These are phyloP conservation scores for Metellina segmentata DNA, from an alignment of 2,888 invertebrate species.

Conservation along the genomic window DNA sequence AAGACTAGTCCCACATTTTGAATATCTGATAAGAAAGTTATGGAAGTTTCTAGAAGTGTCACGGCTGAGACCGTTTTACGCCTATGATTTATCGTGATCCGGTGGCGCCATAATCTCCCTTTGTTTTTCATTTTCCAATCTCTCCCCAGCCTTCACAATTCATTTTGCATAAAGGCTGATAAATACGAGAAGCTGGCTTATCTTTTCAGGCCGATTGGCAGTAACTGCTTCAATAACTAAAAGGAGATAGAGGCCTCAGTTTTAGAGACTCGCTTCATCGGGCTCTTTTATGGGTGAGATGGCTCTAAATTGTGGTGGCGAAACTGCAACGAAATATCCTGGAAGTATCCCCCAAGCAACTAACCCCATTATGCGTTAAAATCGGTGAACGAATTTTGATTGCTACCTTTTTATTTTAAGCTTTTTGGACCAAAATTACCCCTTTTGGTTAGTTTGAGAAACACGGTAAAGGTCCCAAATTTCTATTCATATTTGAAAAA, in stretches of 20 bases:
- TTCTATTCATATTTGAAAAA: too few relatives aligned
- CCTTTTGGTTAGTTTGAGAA: too few relatives aligned
- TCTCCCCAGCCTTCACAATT: constrained; percentile 4
- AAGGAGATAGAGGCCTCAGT: constrained; percentile 47
- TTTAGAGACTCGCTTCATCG: constrained; percentile 34
- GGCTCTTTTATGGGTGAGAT: constrained; percentile 38
- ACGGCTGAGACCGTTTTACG: constrained; percentile 15
- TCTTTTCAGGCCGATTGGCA: constrained; percentile 28
- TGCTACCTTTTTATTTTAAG: too few relatives aligned
- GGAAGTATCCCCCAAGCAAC: too few relatives aligned
- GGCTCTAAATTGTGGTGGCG: not conserved
- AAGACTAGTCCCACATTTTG: too few relatives aligned
- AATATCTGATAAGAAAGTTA: constrained; percentile 25
- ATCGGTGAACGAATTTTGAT: too few relatives aligned
- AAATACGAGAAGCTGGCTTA: constrained; percentile 32
- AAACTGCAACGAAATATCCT: not conserved
- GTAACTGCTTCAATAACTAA: constrained; percentile 50
- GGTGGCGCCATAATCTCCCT: constrained; percentile 21
- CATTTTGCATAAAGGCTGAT: constrained; percentile 40
- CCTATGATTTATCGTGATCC: constrained; percentile 21
- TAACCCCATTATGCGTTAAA: too few relatives aligned
- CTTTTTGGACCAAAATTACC: too few relatives aligned
- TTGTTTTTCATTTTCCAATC: constrained; percentile 41
- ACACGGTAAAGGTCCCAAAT: too few relatives aligned
- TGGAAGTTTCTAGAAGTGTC: constrained; percentile 26